A percentile compares a stretch with the other conserved stretches of the same genome.
phyloP scores from a whole-genome alignment of 2,113 vertebrate genomes.

The Ramphastos sulfuratus region DNA sequence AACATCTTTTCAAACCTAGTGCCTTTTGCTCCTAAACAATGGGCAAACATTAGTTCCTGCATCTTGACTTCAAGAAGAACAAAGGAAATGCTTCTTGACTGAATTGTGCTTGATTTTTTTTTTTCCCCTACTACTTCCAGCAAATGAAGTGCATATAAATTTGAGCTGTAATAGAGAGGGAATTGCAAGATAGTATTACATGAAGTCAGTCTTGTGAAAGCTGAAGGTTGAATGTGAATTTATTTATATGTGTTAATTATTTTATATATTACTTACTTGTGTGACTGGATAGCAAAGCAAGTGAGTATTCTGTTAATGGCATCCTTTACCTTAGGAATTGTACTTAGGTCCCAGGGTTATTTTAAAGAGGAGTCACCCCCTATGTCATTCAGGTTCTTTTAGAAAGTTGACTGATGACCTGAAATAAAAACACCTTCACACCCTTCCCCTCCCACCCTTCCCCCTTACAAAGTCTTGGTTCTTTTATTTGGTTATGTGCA shows the following conservation, averaged over 20 bases:
- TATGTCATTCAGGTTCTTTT: not conserved
- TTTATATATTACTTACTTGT: not conserved
- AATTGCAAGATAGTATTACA: not conserved
- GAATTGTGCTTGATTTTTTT: not conserved
- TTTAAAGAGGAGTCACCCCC: not conserved
- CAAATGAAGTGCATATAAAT: not conserved
- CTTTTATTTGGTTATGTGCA: not conserved
- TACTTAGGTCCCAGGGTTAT: not conserved
- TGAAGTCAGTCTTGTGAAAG: not conserved
- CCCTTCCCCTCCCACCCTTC: fast-evolving
- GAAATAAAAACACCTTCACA: not conserved
- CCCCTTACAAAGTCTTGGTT: not conserved
- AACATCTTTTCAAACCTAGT: not conserved
- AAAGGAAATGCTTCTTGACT: not conserved
- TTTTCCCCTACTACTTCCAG: not conserved
- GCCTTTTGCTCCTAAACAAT: not conserved
- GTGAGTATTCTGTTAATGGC: not conserved
- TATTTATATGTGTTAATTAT: not conserved
- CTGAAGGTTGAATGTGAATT: not conserved
- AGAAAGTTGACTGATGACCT: not conserved
- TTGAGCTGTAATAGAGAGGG: not conserved
- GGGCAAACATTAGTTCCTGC: not conserved
- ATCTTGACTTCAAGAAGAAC: not conserved
- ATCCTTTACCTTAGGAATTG: not conserved
- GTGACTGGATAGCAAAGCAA: not conserved